Base-by-base conservation (phyloP, 2,888 invertebrate genomes). In the Sceliomorpha sp. region DNA sequence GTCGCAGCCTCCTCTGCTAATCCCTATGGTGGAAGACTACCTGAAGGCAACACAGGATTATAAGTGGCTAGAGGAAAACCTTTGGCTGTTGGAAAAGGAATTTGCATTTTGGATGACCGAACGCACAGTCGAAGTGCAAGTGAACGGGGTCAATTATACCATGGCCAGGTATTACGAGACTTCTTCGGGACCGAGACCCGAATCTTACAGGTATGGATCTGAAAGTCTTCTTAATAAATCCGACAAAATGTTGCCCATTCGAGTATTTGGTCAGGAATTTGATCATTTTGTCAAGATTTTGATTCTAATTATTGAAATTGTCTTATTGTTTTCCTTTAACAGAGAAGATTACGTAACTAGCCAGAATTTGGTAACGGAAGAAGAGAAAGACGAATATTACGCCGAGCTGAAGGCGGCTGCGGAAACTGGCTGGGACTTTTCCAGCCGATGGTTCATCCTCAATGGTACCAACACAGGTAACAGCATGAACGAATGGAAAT, bases 401-500 rank as follows among this genome's bases (percentile, higher is more conserved):
- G 89, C 90, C 7, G 92, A 95, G 70, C 88, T 95, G 9, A 94
- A 94, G 80, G 92, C 94, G 27, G 95, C 93, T 0, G 95, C 95
- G 1, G 96, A 96, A 87, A 94, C 94, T 34, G 97, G 97, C 0
- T 96, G 95, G 95, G 97, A 97, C 81, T 96, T 96, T 86, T 94
- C 95, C 1, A 91, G 92, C 0, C 91, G 96, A 12, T 96, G 96
- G 96, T 92, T 95, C 77, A 90, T 92, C 53, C 88, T 90, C 31
- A 88, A 90, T 5, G 92, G 92, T 9, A 90, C 91, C 24, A 92
- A 92, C 72, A 89, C n/a, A n/a, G n/a, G n/a, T n/a, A n/a, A n/a
- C n/a, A n/a, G n/a, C n/a, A n/a, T n/a, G n/a, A n/a, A n/a, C n/a
- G n/a, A n/a, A n/a, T 10, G 10, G 17, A 4, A 1, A 20, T 31